A percentile compares a stretch with the other conserved stretches of the same genome.
Evolutionary conservation across 2,888 invertebrate genomes (phyloP).

Genomic region (Acrocera orbiculus): DNA sequence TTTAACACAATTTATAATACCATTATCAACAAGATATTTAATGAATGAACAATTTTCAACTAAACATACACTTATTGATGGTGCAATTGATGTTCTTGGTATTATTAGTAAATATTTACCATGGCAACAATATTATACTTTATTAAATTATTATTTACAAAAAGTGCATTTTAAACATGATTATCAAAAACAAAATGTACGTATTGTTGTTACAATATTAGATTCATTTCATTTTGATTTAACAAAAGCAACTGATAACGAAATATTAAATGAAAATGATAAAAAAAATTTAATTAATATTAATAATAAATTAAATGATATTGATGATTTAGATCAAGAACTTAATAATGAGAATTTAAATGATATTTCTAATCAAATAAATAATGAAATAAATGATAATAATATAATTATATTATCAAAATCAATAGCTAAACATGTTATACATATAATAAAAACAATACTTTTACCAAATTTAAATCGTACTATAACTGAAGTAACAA

Average conservation of each 20-base stretch:
- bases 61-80: constrained; percentile 67
- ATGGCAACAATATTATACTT: constrained; percentile 76
- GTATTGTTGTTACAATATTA: constrained; percentile 57
- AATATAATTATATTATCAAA: constrained; percentile 39
- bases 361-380: constrained; percentile 8
- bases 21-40: constrained; percentile 64
- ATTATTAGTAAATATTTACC: constrained; percentile 60
- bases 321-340: constrained; percentile 17
- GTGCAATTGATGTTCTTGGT: constrained; percentile 65
- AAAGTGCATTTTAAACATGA: constrained; percentile 53
- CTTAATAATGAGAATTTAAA: constrained; percentile 30
- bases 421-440: constrained; percentile 57
- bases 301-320: constrained; percentile 17
- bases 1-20: constrained; percentile 69
- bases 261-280: constrained; percentile 17
- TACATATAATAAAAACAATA: constrained; percentile 47
- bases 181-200: constrained; percentile 68
- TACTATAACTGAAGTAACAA: constrained; percentile 47
- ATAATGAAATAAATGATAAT: constrained; percentile 16
- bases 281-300: constrained; percentile 14
- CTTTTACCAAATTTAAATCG: constrained; percentile 68
- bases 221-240: constrained; percentile 89
- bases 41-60: constrained; percentile 56
- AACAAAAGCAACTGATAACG: constrained; percentile 36
- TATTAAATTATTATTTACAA: constrained; percentile 63